Base-by-base conservation (phyloP, 1,140 invertebrate species). In the Homalodisca vitripennis region DNA sequence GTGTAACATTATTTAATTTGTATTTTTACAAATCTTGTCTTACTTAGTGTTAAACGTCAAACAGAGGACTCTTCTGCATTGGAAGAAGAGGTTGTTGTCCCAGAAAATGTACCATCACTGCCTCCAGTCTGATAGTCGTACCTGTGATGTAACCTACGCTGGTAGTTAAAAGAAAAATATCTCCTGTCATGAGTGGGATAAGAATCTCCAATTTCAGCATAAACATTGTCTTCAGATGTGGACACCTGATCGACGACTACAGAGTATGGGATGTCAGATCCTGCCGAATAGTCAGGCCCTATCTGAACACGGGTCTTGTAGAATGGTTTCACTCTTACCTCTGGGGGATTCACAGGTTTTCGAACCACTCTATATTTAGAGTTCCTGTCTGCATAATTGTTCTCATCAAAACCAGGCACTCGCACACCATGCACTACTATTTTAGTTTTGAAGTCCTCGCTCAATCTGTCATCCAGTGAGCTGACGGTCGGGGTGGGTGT, bases 221-320 rank as follows among this genome's bases (percentile, higher is more conserved):
- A 70, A 26, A 70, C 64, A 46, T 70, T 70, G 34, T 62, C 57
- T 47, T 63, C 62, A 22, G 34, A n/a, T 1, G 69, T 64, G 6
- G 63, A 70, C 12, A 70, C 53, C 14, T 64, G 62, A 57, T 70
- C 69, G 3, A 34, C 63, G 34, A 70, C 69, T 32, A 65, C 63
- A 17, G 69, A 65, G 31, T 70, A 70, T 2, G 69, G 69, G 2
- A 70, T 41, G 51, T 70, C 69, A 1, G 69, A 51, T 2, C 48
- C 47, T 31, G 62, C 32, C 17, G 67, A 69, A 31, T 69, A 68
- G 22, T 69, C 67, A n/a, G 64, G 46, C 14, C 63, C 63, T 14
- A 72, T 68, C 29, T 66, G 63, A 47, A 72, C 67, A 63, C 67
- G 62, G 24, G 71, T 72, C 32, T 72, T 72, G 53, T 66, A 72